These are phyloP conservation scores for Lampris megalopsis DNA, from an alignment of 2,113 vertebrate genomes.

Conservation along the genomic window DNA sequence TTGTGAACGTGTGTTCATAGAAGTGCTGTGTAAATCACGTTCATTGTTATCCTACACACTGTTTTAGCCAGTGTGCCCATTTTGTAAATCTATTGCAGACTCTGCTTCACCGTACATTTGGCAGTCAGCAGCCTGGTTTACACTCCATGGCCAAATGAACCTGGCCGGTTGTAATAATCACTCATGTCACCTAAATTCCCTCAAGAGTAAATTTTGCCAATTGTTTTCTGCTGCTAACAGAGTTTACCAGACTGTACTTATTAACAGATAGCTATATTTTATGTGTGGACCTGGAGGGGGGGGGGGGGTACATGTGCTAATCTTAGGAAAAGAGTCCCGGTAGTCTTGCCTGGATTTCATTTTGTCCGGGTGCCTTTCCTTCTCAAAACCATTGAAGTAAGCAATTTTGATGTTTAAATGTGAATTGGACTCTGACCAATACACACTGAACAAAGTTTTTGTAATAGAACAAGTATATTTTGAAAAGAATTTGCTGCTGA, in stretches of 20 bases:
- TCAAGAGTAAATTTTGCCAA: slow-evolving; percentile 15
- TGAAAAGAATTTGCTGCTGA: too few relatives aligned
- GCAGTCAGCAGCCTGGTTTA: slow-evolving; percentile 28
- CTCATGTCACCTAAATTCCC: slow-evolving; percentile 11
- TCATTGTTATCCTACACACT: neutral
- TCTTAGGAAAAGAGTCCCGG: too few relatives aligned
- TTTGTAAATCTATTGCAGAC: slow-evolving; percentile 8
- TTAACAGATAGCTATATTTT: slow-evolving; percentile 1
- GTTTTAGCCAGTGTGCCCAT: neutral
- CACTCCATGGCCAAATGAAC: slow-evolving; percentile 6
- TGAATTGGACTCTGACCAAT: too few relatives aligned
- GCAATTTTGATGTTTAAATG: too few relatives aligned
- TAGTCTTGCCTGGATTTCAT: too few relatives aligned
- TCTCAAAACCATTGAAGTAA: too few relatives aligned
- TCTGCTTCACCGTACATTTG: slow-evolving; percentile 5
- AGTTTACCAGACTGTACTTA: slow-evolving; percentile 3
- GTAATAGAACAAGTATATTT: too few relatives aligned
- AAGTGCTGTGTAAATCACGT: slow-evolving; percentile 9
- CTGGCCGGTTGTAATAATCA: slow-evolving; percentile 19
- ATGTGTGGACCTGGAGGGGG: too few relatives aligned
- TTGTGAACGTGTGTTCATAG: neutral
- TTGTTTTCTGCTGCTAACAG: slow-evolving; percentile 42
- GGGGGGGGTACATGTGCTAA: too few relatives aligned
- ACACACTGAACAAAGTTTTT: too few relatives aligned
- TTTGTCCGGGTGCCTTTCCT: too few relatives aligned